These are phyloP conservation scores for Erpornis zantholeuca DNA, from an alignment of 2,113 vertebrate genomes.

Conservation along the genomic window DNA sequence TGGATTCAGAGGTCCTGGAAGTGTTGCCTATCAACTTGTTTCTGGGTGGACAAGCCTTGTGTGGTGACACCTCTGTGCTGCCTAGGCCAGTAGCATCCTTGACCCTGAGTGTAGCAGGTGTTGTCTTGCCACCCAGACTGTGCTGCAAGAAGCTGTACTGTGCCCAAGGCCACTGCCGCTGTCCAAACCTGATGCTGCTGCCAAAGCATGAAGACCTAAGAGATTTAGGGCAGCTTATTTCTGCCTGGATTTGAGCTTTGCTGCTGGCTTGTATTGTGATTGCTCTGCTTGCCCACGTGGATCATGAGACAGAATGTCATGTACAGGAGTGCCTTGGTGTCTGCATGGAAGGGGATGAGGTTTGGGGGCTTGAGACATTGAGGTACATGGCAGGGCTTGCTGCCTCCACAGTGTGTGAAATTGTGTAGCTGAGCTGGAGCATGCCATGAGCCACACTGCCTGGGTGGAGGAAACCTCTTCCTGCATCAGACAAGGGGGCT, in stretches of 20 bases:
- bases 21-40: neutral
- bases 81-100: neutral
- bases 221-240: neutral
- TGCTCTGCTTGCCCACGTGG: neutral
- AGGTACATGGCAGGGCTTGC: neutral
- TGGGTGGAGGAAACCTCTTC: neutral
- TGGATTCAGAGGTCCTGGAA: neutral
- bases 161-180: neutral
- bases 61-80: neutral
- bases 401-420: neutral
- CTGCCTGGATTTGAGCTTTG: neutral
- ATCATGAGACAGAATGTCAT: rapidly evolving
- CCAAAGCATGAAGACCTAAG: neutral
- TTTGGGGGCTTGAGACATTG: neutral
- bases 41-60: neutral
- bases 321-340: neutral
- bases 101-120: neutral
- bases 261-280: neutral
- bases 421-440: neutral
- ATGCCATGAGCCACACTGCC: rapidly evolving
- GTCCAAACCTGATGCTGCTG: neutral
- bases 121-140: neutral
- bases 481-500: neutral
- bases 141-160: neutral
- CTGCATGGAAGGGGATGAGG: neutral